A percentile compares a stretch with the other conserved stretches of the same genome.
phyloP scores from a whole-genome alignment of 2,888 invertebrate genomes.

The Dastarcus helophoroides region DNA sequence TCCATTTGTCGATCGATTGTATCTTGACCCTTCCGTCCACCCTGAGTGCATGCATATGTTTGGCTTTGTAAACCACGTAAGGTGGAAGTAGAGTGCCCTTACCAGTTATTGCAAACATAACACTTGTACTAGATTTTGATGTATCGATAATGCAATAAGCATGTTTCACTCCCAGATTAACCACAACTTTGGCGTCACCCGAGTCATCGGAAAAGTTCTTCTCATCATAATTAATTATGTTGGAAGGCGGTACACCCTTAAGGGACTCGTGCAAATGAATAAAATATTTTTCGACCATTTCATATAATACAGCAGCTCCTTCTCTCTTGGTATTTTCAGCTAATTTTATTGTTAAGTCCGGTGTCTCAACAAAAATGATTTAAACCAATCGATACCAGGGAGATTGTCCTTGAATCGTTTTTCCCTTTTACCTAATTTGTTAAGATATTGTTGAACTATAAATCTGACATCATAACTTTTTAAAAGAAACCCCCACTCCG shows the following conservation, averaged over 20 bases:
- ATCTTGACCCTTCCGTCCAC: conserved; percentile 9
- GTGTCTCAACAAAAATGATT: too few species aligned
- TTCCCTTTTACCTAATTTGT: neutral
- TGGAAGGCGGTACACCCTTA: conserved; percentile 12
- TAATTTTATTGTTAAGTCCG: too few species aligned
- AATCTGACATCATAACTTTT: conserved; percentile 1
- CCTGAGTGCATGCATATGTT: conserved; percentile 11
- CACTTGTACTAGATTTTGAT: conserved; percentile 13
- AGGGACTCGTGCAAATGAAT: conserved; percentile 11
- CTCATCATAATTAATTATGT: conserved; percentile 31
- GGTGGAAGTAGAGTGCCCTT: conserved; percentile 14
- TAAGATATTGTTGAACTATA: conserved; percentile 2
- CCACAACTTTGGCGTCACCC: conserved; percentile 20
- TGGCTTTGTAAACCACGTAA: conserved; percentile 14
- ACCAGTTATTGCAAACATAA: conserved; percentile 14
- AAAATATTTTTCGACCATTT: conserved; percentile 11
- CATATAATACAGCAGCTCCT: conserved; percentile 9
- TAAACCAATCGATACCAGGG: neutral
- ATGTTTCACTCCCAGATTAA: conserved; percentile 24
- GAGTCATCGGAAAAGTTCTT: conserved; percentile 30
- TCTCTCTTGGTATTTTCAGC: too few species aligned
- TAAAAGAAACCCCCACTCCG: conserved; percentile 3
- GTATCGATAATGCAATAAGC: conserved; percentile 18
- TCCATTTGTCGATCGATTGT: conserved; percentile 12
- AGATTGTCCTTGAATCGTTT: conserved; percentile 2